These are phyloP conservation scores for Gavialis gangeticus DNA, from an alignment of 2,113 vertebrate genomes.

Conservation along the genomic window DNA sequence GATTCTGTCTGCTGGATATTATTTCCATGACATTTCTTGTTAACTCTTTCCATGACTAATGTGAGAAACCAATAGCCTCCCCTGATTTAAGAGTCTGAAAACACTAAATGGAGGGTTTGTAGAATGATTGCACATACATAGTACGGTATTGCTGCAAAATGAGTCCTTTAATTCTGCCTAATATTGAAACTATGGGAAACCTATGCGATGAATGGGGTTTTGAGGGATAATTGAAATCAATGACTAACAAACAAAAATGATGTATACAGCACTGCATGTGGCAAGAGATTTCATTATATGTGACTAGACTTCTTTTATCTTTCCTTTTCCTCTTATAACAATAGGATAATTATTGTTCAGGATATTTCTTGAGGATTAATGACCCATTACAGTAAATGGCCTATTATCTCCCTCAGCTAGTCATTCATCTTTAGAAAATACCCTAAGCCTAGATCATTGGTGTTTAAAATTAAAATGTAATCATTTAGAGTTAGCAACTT, in stretches of 20 bases:
- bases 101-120: neutral
- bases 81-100: neutral
- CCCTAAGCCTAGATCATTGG: neutral
- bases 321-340: neutral
- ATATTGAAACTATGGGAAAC: rapidly evolving
- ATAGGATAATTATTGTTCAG: neutral
- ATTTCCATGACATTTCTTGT: neutral
- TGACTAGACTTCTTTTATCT: neutral
- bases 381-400: neutral
- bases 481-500: constrained; percentile 3
- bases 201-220: neutral
- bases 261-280: neutral
- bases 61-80: neutral
- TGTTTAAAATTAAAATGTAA: neutral
- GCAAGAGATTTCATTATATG: neutral
- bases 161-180: neutral
- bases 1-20: neutral
- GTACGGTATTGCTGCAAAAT: neutral
- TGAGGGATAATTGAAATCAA: neutral
- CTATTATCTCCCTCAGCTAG: neutral
- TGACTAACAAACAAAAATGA: neutral
- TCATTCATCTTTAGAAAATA: neutral
- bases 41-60: neutral
- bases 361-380: neutral
- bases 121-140: neutral